phyloP scores from a whole-genome alignment of 2,797 vertebrate species.

The Yasuhikotakia modesta region DNA sequence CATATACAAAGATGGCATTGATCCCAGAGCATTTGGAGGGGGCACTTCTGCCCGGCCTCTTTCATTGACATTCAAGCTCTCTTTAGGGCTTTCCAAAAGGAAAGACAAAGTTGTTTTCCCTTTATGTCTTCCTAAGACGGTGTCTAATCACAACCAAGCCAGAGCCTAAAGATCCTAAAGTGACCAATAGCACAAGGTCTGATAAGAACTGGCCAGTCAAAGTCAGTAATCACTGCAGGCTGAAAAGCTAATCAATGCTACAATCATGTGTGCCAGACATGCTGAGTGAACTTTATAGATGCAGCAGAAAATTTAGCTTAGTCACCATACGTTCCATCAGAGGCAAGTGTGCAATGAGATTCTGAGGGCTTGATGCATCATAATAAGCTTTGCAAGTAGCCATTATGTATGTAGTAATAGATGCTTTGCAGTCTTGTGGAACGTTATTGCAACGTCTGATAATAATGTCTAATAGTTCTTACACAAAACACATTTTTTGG shows the following conservation, averaged over 20 bases:
- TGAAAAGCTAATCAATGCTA: conserved; percentile 58
- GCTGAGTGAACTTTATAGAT: conserved; percentile 56
- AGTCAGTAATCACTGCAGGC: conserved; percentile 31
- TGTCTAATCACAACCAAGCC: conserved; percentile 67
- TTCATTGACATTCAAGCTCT: conserved; percentile 70
- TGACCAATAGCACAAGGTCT: conserved; percentile 49
- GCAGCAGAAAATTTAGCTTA: conserved; percentile 61
- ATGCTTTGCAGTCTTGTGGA: too few relatives aligned
- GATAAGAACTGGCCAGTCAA: conserved; percentile 54
- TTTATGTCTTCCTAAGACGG: conserved; percentile 59
- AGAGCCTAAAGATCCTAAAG: conserved; percentile 67
- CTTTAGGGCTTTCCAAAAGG: conserved; percentile 68
- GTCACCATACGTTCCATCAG: conserved; percentile 64
- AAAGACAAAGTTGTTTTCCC: conserved; percentile 56
- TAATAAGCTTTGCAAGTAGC: conserved; percentile 23
- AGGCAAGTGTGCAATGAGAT: conserved; percentile 33
- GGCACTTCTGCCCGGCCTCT: conserved; percentile 64
- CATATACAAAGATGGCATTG: conserved; percentile 71
- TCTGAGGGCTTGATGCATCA: conserved; percentile 10
- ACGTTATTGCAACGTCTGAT: too few relatives aligned
- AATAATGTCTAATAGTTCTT: too few relatives aligned
- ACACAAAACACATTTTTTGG: too few relatives aligned
- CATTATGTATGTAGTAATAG: too few relatives aligned
- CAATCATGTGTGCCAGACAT: conserved; percentile 60
- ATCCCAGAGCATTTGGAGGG: conserved; percentile 71